Conservation (phyloP, 2,888 invertebrate species). For the Orthosia cruda region DNA sequence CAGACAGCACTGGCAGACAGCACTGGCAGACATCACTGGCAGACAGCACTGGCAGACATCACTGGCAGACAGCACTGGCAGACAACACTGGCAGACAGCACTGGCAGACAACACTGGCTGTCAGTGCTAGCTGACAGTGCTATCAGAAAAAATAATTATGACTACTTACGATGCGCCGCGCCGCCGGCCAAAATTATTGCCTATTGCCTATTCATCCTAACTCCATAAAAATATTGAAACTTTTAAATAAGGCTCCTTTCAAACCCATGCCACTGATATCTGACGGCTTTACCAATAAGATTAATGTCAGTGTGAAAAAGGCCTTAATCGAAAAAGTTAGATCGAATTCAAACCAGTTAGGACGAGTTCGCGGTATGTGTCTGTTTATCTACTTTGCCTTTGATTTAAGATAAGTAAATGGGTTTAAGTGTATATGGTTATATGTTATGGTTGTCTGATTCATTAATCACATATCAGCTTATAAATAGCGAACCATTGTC, state of each 20-base stretch:
- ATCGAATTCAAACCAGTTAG: slow-evolving; percentile 71
- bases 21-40: too few relatives aligned
- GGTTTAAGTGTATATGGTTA: not conserved
- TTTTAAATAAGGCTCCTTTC: slow-evolving; percentile 40
- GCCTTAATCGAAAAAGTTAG: slow-evolving; percentile 78
- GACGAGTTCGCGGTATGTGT: slow-evolving; percentile 23
- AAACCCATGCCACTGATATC: slow-evolving; percentile 14
- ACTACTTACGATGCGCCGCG: not conserved
- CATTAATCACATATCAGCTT: too few relatives aligned
- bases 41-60: too few relatives aligned
- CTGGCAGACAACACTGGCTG: not conserved
- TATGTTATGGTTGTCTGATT: too few relatives aligned
- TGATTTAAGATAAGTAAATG: slow-evolving; percentile 7
- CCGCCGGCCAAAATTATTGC: not conserved
- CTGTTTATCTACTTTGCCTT: slow-evolving; percentile 40
- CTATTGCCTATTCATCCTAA: not conserved
- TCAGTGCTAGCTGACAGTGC: not conserved
- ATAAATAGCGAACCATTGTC: too few relatives aligned
- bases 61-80: too few relatives aligned
- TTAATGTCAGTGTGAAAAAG: slow-evolving; percentile 64
- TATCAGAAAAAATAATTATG: not conserved
- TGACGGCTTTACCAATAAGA: slow-evolving; percentile 52
- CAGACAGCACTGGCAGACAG: too few relatives aligned
- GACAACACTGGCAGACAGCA: not conserved
- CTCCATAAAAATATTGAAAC: slow-evolving; percentile 17